Percentiles rank a stretch among this genome's conserved stretches.
These are phyloP conservation scores for Brachypodius melanocephalos DNA, from an alignment of 2,113 vertebrate species.

Conservation along the genomic window DNA sequence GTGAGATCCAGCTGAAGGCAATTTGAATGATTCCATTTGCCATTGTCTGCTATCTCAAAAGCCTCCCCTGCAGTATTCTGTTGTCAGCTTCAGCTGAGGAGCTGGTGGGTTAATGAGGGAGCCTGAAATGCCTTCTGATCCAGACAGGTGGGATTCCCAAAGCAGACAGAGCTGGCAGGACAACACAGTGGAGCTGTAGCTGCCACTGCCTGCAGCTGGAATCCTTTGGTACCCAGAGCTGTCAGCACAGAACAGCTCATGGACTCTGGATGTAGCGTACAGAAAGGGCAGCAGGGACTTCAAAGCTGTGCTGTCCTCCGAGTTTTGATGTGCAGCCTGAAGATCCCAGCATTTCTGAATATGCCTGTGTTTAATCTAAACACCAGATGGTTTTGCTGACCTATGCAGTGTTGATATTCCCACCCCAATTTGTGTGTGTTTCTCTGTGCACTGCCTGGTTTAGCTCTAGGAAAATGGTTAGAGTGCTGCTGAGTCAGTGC, in stretches of 20 bases:
- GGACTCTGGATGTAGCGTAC: background rate
- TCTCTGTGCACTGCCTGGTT: background rate
- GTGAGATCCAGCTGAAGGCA: background rate
- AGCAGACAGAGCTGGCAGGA: background rate
- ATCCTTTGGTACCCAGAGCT: background rate
- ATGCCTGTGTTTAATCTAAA: slow-evolving; percentile 49
- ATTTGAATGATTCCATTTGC: background rate
- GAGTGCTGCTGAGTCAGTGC: slow-evolving; percentile 63
- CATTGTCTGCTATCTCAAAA: background rate
- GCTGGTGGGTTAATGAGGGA: background rate
- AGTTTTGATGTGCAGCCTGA: slow-evolving; percentile 3
- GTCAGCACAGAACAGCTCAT: background rate
- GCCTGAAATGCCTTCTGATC: background rate
- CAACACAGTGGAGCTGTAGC: background rate
- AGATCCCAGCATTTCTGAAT: background rate
- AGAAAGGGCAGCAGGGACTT: background rate
- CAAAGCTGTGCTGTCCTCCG: background rate
- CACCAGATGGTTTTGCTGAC: slow-evolving; percentile 46
- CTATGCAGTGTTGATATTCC: slow-evolving; percentile 30
- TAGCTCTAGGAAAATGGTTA: slow-evolving; percentile 13
- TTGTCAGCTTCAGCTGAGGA: background rate
- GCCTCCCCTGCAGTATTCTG: background rate
- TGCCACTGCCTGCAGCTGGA: background rate
- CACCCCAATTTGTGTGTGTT: slow-evolving; percentile 6
- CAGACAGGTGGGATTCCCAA: background rate